A percentile compares a stretch with the other conserved stretches of the same genome.
Evolutionary conservation across 2,888 invertebrate genomes (phyloP).

Genomic region (Eueremaeus valkanovi): DNA sequence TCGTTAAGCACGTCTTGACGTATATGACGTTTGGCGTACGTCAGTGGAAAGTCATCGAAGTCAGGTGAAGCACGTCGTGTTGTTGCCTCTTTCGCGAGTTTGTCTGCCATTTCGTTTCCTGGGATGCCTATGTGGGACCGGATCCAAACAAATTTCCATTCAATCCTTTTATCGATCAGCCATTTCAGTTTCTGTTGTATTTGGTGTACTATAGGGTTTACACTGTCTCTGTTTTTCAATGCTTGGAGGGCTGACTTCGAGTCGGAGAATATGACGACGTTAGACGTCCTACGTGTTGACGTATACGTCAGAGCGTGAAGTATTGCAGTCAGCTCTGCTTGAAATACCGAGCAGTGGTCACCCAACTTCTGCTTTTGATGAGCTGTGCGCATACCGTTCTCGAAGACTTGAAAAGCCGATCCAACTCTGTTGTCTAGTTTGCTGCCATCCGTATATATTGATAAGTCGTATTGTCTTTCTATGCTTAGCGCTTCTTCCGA

Average conservation of each 20-base stretch:
- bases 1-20: neutral
- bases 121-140: no score
- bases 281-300: neutral
- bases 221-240: neutral
- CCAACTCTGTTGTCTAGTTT: constrained; percentile 22
- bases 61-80: neutral
- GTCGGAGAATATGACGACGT: neutral
- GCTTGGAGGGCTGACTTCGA: neutral
- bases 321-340: constrained; percentile 22
- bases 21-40: neutral
- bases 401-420: neutral
- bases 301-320: neutral
- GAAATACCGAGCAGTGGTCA: constrained; percentile 16
- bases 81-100: neutral
- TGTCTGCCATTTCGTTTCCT: no score
- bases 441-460: constrained; percentile 34
- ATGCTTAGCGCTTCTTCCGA: no score
- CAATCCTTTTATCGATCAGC: no score
- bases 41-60: neutral
- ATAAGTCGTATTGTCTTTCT: no score
- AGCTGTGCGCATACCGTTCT: neutral
- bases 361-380: neutral
- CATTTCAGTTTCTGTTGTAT: no score
- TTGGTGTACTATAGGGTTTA: no score
- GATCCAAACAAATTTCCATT: no score